Percentiles rank a stretch among this genome's conserved stretches.
These are phyloP conservation scores for human (Homo sapiens) DNA, from an alignment of 2,113 vertebrate species.

Conservation along the genomic window DNA sequence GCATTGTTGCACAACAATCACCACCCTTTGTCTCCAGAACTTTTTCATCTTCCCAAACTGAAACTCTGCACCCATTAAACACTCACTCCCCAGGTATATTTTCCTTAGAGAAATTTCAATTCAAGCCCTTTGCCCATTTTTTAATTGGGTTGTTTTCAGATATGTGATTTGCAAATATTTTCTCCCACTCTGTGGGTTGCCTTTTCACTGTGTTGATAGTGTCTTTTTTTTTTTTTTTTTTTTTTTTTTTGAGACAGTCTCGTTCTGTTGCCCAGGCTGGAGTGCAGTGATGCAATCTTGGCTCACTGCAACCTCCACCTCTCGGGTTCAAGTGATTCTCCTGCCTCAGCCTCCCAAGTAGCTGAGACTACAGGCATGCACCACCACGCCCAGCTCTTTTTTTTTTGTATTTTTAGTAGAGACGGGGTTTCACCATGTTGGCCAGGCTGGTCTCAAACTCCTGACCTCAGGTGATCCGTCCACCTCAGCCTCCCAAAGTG, in stretches of 20 bases:
- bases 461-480: too few species aligned
- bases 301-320: too few species aligned
- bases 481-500: too few species aligned
- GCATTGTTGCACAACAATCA: neutral
- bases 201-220: neutral
- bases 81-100: neutral
- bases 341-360: too few species aligned
- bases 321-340: too few species aligned
- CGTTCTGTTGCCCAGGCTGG: too few species aligned
- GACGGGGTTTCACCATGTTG: too few species aligned
- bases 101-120: neutral
- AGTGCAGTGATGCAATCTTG: too few species aligned
- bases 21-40: neutral
- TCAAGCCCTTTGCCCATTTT: neutral
- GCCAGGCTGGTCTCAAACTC: too few species aligned
- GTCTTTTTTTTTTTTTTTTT: neutral
- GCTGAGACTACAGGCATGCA: too few species aligned
- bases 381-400: too few species aligned
- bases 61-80: neutral
- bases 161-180: neutral
- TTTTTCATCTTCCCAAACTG: neutral
- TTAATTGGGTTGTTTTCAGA: neutral
- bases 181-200: neutral
- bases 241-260: neutral
- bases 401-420: too few species aligned